Conservation (phyloP, 1,140 invertebrate genomes). For the Temnothorax nylanderi region DNA sequence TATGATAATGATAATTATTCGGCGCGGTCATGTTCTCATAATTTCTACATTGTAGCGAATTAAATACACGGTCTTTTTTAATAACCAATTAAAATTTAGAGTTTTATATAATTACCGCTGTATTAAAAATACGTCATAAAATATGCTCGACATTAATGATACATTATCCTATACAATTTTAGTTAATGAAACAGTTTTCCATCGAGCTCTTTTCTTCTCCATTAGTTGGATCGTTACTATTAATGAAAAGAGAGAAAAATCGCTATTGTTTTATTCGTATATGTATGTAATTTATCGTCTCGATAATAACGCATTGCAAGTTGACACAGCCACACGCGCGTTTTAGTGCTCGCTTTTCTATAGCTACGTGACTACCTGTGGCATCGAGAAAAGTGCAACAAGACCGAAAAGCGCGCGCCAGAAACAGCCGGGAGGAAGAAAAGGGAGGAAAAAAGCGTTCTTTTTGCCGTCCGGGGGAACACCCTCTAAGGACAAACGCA, state of each 20-base stretch:
- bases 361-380: slow-evolving; percentile 72
- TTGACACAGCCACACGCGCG: slow-evolving; percentile 45
- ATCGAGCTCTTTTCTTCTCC: slow-evolving; percentile 41
- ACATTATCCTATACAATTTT: slow-evolving; percentile 37
- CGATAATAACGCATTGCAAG: slow-evolving; percentile 33
- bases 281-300: slow-evolving; percentile 18
- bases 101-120: slow-evolving; percentile 28
- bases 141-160: slow-evolving; percentile 22
- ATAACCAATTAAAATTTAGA: slow-evolving; percentile 55
- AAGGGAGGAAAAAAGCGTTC: slow-evolving; percentile 14
- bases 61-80: slow-evolving; percentile 29
- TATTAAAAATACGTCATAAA: slow-evolving; percentile 28
- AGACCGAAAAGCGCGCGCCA: slow-evolving; percentile 69
- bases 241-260: neutral
- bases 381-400: slow-evolving; percentile 67
- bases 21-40: slow-evolving; percentile 46
- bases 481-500: slow-evolving; percentile 22
- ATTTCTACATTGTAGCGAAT: slow-evolving; percentile 48
- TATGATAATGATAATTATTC: slow-evolving; percentile 55
- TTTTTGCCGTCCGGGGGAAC: neutral
- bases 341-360: slow-evolving; percentile 42
- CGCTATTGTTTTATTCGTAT: slow-evolving; percentile 40
- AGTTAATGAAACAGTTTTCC: slow-evolving; percentile 23
- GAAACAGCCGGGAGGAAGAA: slow-evolving; percentile 43
- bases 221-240: slow-evolving; percentile 31